phyloP scores from a whole-genome alignment of 1,140 invertebrate genomes.

The Aphaenogaster floridana region DNA sequence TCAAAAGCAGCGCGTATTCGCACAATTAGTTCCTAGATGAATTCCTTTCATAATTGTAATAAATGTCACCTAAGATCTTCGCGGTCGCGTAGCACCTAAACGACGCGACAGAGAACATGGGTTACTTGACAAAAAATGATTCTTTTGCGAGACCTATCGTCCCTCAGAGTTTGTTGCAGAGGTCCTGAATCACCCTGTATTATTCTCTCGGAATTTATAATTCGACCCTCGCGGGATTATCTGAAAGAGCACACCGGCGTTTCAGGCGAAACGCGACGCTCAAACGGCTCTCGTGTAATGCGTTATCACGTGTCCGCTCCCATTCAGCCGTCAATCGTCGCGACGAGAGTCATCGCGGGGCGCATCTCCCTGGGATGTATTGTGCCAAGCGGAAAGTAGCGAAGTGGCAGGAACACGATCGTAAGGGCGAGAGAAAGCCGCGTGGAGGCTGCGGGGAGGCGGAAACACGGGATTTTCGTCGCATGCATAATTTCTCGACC shows the following conservation, averaged over 20 bases:
- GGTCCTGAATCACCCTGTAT: too few species aligned
- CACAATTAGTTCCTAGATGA: too few species aligned
- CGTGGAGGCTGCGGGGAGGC: neutral
- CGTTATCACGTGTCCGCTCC: conserved; percentile 3
- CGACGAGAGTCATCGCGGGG: conserved; percentile 14
- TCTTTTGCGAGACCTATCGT: too few species aligned
- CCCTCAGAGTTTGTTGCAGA: too few species aligned
- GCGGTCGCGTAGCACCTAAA: too few species aligned
- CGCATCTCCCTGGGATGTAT: conserved; percentile 21
- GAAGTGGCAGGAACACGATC: conserved; percentile 23
- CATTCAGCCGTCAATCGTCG: conserved; percentile 24
- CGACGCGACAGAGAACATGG: too few species aligned
- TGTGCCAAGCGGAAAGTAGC: conserved; percentile 34
- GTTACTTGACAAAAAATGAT: too few species aligned
- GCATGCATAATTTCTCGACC: conserved; percentile 71
- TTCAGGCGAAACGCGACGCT: neutral
- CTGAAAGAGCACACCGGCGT: neutral
- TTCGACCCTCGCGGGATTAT: neutral
- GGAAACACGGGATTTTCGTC: conserved; percentile 64
- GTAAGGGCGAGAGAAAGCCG: neutral
- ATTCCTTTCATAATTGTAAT: too few species aligned
- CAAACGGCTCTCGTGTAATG: neutral
- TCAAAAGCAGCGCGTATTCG: too few species aligned
- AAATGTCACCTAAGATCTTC: too few species aligned
- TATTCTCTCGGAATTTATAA: neutral